A percentile compares a stretch with the other conserved stretches of the same genome.
phyloP scores from a whole-genome alignment of 2,113 vertebrate genomes.

The Syrmaticus mikado region DNA sequence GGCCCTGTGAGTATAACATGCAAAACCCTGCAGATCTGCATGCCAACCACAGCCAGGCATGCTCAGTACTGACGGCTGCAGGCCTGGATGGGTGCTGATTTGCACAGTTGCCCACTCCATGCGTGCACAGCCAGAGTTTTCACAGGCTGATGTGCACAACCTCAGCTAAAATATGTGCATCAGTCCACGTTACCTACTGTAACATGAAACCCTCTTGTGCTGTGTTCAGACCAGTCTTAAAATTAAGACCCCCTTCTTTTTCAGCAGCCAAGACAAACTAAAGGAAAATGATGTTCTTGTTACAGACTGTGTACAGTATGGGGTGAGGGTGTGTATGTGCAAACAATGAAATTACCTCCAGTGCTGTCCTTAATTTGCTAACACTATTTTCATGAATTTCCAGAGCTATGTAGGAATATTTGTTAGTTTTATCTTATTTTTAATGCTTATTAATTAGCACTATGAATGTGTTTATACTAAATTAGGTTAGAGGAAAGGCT shows the following conservation, averaged over 20 bases:
- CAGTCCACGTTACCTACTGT: neutral
- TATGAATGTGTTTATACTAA: neutral
- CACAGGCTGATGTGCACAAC: neutral
- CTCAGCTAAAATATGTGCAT: neutral
- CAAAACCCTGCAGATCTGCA: neutral
- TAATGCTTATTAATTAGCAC: neutral
- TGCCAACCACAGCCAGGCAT: neutral
- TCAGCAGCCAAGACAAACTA: neutral
- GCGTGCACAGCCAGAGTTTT: neutral
- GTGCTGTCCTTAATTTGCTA: neutral
- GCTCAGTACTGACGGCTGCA: neutral
- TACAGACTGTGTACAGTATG: neutral
- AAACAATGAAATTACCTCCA: neutral
- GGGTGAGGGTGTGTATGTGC: neutral
- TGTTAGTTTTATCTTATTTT: neutral
- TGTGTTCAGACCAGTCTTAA: neutral
- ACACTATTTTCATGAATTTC: neutral
- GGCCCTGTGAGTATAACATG: neutral
- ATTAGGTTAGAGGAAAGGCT: neutral
- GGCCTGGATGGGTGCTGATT: constrained; percentile 7
- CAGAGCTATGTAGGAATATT: neutral
- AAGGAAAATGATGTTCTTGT: neutral
- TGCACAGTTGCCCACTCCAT: neutral
- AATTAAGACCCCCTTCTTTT: neutral
- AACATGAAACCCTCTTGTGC: neutral